Conservation (phyloP, 2,888 invertebrate species). For the Magallana nippona region DNA sequence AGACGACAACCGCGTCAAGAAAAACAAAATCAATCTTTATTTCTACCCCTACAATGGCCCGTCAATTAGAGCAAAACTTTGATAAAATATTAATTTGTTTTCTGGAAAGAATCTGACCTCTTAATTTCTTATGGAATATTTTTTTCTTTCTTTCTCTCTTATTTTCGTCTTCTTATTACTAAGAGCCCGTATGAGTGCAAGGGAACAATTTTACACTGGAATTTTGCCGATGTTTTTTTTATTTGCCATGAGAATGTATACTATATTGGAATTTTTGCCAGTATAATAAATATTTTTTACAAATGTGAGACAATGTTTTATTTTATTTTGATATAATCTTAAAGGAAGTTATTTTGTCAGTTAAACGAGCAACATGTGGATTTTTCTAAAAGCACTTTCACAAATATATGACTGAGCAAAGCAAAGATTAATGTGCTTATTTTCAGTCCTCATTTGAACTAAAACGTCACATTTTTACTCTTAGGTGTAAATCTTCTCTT, state of each 20-base stretch:
- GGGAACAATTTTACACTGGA: neutral
- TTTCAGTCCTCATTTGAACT: neutral
- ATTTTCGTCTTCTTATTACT: neutral
- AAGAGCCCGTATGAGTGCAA: slow-evolving; percentile 9
- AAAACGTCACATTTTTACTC: slow-evolving; percentile 15
- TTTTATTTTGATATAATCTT: neutral
- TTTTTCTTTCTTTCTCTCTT: neutral
- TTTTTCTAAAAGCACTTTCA: neutral
- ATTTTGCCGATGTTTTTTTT: neutral
- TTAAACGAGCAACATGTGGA: neutral
- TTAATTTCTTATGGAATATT: neutral
- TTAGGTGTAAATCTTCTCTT: slow-evolving; percentile 7
- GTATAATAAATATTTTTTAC: slow-evolving; percentile 42
- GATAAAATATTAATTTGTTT: slow-evolving; percentile 3
- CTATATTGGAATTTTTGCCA: slow-evolving; percentile 16
- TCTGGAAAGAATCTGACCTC: neutral
- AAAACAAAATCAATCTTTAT: slow-evolving; percentile 33
- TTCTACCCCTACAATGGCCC: slow-evolving; percentile 5
- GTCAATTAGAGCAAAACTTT: slow-evolving; percentile 25
- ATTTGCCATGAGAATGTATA: slow-evolving; percentile 28
- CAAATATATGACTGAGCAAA: slow-evolving; percentile 2
- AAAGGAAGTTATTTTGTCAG: neutral
- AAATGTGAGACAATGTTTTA: slow-evolving; percentile 14
- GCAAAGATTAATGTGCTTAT: slow-evolving; percentile 17
- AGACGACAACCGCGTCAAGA: neutral